Base-by-base conservation (phyloP, 2,888 invertebrate genomes). In the Carabus problematicus region DNA sequence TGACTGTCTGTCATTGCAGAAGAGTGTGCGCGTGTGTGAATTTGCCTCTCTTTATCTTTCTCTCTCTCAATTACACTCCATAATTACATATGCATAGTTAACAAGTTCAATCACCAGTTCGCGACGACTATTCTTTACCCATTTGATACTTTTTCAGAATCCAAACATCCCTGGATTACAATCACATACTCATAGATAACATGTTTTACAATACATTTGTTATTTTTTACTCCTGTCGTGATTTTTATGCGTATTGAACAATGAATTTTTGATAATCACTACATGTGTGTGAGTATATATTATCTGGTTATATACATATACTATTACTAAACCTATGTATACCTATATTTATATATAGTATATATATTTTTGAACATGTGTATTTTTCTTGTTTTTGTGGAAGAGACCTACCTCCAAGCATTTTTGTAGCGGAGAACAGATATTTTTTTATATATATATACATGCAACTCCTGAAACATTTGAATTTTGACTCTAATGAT, bases 251-350 rank as follows among this genome's bases (percentile, higher is more conserved):
- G 8, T 42, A 16, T 41, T 42, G 49, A 49, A 60, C 16, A 29
- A 67, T 39, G 61, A 70, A 63, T 71, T 73, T 74, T 75, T 75
- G 74, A 52, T 82, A 85, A 86, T 87, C 87, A 88, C 85, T 87
- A 88, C 87, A 87, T 88, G 87, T 88, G 87, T 87, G 87, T 87
- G 87, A 87, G 88, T 87, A 79, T 77, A 76, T 78, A 76, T 73
- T 72, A 66, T 58, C 52, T 58, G 56, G 6, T 29, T 29, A 70
- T 69, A 70, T 70, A 64, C 63, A 63, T 45, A 4, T 52, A 47
- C 52, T 16, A 52, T 52, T 52, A 52, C 9, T 19, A 70, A 18
- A 54, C 49, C 55, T 29, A 29, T 29, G 29, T 29, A 62, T 66
- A 59, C 58, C 49, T 40, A 63, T 58, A 61, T 12, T 41, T 47